Percentiles rank a stretch among this genome's conserved stretches.
Evolutionary conservation across 2,888 invertebrate species (phyloP).

Genomic region (Psylliodes chrysocephalus): DNA sequence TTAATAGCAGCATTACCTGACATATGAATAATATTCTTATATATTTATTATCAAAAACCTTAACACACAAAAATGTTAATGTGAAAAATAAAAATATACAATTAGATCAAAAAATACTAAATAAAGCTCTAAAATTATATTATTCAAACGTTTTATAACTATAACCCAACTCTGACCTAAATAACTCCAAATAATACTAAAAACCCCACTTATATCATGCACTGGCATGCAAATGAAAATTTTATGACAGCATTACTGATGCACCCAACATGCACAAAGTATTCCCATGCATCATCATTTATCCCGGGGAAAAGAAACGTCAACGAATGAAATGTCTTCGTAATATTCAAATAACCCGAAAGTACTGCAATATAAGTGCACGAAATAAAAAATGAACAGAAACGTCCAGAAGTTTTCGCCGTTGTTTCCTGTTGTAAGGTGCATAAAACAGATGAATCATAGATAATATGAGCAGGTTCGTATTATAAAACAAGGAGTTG

Average conservation of each 20-base stretch:
- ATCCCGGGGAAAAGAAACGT: neutral
- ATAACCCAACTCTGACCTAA: too few relatives aligned
- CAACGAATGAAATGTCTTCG: slow-evolving; percentile 2
- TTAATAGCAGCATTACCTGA: too few relatives aligned
- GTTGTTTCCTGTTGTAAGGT: slow-evolving; percentile 4
- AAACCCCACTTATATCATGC: neutral
- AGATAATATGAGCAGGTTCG: slow-evolving; percentile 14
- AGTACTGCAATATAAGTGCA: slow-evolving; percentile 18
- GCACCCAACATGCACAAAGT: neutral
- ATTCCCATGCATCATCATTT: slow-evolving; percentile 3
- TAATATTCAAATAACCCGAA: slow-evolving; percentile 7
- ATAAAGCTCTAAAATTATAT: too few relatives aligned
- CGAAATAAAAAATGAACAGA: slow-evolving; percentile 21
- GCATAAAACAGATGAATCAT: neutral
- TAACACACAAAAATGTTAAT: too few relatives aligned
- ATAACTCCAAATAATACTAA: neutral
- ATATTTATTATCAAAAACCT: too few relatives aligned
- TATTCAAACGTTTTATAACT: too few relatives aligned
- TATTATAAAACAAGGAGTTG: neutral
- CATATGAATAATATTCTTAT: too few relatives aligned
- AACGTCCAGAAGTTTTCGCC: slow-evolving; percentile 24
- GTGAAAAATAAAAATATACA: too few relatives aligned
- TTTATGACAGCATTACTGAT: neutral
- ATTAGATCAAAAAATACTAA: too few relatives aligned
- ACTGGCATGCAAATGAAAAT: neutral